These are phyloP conservation scores for Brachypodius melanocephalos DNA, from an alignment of 2,113 vertebrate species.

Conservation along the genomic window DNA sequence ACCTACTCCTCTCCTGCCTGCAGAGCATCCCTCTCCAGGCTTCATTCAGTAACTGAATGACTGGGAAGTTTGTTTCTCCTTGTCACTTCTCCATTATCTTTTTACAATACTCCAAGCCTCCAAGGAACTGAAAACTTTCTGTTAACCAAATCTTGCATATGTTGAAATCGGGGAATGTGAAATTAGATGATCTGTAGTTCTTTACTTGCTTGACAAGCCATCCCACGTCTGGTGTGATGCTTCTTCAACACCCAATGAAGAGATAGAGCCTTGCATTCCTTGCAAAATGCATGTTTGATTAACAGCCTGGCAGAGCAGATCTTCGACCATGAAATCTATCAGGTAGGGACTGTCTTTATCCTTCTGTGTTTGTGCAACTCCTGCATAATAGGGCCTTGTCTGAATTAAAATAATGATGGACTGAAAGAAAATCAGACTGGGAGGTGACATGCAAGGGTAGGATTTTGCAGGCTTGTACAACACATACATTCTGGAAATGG, in stretches of 20 bases:
- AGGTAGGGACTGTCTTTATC: conserved; percentile 5
- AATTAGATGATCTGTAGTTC: background rate
- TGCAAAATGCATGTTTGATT: background rate
- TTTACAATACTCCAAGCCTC: background rate
- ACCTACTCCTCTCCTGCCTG: background rate
- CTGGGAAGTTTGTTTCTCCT: background rate
- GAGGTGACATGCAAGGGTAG: background rate
- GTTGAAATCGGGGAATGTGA: background rate
- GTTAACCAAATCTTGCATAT: background rate
- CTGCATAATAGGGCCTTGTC: background rate
- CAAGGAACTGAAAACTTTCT: background rate
- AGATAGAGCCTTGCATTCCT: background rate
- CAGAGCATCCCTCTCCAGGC: background rate
- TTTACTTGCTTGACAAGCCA: background rate
- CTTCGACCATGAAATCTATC: background rate
- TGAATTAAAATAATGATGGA: background rate
- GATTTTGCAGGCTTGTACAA: background rate
- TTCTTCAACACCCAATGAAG: background rate
- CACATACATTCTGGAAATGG: background rate
- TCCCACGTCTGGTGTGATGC: background rate
- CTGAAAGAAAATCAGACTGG: background rate
- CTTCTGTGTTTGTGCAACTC: background rate
- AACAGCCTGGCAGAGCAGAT: background rate
- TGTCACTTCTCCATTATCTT: background rate
- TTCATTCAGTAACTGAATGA: background rate